Percentiles rank a stretch among this genome's conserved stretches.
Conservation (phyloP, 1,140 invertebrate species). For the Bombus affinis region DNA sequence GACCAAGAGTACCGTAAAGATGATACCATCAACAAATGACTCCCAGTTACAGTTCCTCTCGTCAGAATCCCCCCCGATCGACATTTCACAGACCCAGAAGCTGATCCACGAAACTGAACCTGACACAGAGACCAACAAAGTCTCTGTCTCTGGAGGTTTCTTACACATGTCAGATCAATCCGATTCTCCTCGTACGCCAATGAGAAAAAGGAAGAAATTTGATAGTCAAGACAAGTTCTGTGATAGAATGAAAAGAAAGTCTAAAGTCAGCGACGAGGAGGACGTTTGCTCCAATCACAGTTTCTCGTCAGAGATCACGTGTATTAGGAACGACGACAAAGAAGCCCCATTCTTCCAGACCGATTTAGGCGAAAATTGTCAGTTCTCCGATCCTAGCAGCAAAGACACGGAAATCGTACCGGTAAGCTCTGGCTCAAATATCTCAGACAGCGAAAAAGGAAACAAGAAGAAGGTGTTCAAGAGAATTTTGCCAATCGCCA, state of each 20-base stretch:
- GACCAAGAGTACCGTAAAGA: not conserved
- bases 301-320: not conserved
- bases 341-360: not conserved
- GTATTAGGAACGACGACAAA: not conserved
- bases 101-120: not conserved
- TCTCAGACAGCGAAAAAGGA: no score
- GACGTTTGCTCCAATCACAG: not conserved
- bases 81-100: not conserved
- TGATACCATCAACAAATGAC: slow-evolving; percentile 60
- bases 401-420: not conserved
- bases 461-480: not conserved
- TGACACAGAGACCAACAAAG: accelerated
- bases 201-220: no score
- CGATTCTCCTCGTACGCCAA: no score
- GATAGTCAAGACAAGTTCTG: not conserved
- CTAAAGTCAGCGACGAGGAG: not conserved
- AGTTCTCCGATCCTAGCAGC: not conserved
- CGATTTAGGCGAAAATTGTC: not conserved
- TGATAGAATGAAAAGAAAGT: not conserved
- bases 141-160: not conserved
- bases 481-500: not conserved
- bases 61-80: slow-evolving; percentile 15
- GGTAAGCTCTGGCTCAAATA: not conserved
- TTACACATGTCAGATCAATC: not conserved
- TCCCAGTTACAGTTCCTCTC: slow-evolving; percentile 52